Evolutionary conservation across 2,113 vertebrate species (phyloP).

Genomic region (Aviceda subcristata): DNA sequence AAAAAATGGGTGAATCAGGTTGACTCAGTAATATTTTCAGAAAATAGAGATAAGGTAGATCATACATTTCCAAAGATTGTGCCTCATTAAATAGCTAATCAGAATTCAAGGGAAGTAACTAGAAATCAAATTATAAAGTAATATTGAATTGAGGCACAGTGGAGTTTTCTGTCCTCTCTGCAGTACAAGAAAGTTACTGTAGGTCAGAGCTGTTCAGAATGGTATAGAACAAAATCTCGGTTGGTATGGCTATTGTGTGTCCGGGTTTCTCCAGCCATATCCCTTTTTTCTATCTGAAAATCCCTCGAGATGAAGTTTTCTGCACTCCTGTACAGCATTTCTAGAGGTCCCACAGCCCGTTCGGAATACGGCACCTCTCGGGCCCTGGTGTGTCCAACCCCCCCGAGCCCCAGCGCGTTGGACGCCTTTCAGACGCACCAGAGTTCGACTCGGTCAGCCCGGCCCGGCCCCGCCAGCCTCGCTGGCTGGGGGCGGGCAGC

Average conservation of each 20-base stretch:
- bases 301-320: neutral
- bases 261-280: neutral
- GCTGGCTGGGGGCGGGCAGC: no score
- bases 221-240: neutral
- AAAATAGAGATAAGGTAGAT: neutral
- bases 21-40: neutral
- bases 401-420: neutral
- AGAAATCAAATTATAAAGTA: neutral
- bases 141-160: neutral
- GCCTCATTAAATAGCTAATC: neutral
- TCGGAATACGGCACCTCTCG: neutral
- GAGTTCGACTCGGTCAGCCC: fast-evolving
- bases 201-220: neutral
- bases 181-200: neutral
- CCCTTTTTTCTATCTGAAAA: neutral
- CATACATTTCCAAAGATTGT: neutral
- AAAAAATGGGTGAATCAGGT: neutral
- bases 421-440: neutral
- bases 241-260: neutral
- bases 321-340: neutral
- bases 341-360: neutral
- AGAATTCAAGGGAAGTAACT: neutral
- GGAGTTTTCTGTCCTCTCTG: neutral
- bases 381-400: neutral
- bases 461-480: neutral